Evolutionary conservation across 2,797 vertebrate genomes (phyloP), one percentile per base, ranked within the genome.

Genomic region (Rhinatrema bivittatum): DNA sequence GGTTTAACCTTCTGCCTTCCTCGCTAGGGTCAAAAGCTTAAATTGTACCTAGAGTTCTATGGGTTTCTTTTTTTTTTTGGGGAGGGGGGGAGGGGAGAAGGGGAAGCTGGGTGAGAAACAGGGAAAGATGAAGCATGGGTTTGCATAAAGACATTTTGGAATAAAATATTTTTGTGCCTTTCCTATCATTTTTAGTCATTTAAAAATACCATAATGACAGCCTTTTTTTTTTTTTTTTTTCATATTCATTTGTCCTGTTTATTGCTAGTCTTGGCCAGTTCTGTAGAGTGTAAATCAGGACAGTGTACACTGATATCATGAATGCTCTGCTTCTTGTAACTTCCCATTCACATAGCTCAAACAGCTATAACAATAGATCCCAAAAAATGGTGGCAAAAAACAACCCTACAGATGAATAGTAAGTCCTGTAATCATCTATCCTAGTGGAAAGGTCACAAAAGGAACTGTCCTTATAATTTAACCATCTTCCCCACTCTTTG

Each of bases 1-100:
- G 70, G 71, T 83, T 86, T 85, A 84, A 85, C 82, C 78, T 84
- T 67, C 74, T 80, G 75, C 78, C 81, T 84, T 74, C 65, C 66
- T 60, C 69, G 70, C 60, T 49, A 78, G 76, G 70, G 77, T 76
- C 65, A 74, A 70, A 75, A 68, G n/a, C 70, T 30, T 56, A 71
- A 37, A 68, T 51, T 9, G 39, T 43, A 65, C 60, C 68, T 46
- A 12, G 4, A 29, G 49, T 65, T 64, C 56, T 41, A 25, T 62
- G 39, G 34, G 35, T 11, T 47, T 38, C 9, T n/a, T n/a, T n/a
- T n/a, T n/a, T n/a, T n/a, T n/a, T n/a, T n/a, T n/a, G n/a, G n/a
- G n/a, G n/a, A n/a, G n/a, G n/a, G 16, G 50, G 39, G 23, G 38
- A 6, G 9, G 32, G 24, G 7, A 5, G 3, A 10, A 19, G 14